These are phyloP conservation scores for Trachelus tabidus DNA, from an alignment of 2,888 invertebrate genomes.

Conservation along the genomic window DNA sequence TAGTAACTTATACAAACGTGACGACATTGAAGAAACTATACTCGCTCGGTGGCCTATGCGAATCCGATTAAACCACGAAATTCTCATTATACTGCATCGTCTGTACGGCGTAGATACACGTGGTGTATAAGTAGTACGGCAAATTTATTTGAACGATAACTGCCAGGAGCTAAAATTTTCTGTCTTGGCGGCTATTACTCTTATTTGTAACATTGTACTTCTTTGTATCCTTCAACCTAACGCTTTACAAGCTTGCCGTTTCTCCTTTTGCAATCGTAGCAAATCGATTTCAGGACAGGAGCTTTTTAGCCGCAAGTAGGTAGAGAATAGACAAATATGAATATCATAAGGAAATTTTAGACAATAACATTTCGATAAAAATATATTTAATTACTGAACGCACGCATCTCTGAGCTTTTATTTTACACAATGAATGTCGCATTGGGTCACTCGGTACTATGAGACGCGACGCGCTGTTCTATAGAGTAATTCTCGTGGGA, in stretches of 20 bases:
- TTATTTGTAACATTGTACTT: not conserved
- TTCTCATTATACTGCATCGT: not conserved
- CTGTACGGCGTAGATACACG: not conserved
- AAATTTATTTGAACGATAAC: not conserved
- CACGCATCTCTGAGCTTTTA: not conserved
- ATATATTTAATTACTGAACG: no score
- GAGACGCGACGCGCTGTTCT: slow-evolving; percentile 46
- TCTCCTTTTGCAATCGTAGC: not conserved
- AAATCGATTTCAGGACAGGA: not conserved
- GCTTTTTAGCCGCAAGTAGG: not conserved
- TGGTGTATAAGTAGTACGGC: not conserved
- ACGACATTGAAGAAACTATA: not conserved
- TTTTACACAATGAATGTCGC: slow-evolving; percentile 16
- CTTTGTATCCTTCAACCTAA: not conserved
- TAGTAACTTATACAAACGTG: not conserved
- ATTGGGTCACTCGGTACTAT: slow-evolving; percentile 40
- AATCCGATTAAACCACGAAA: not conserved
- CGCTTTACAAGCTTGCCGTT: not conserved
- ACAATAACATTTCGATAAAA: not conserved
- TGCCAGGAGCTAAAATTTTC: not conserved
- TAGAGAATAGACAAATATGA: not conserved
- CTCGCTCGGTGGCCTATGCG: not conserved
- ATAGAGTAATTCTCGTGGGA: slow-evolving; percentile 30
- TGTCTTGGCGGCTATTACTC: not conserved
- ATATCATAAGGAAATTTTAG: not conserved